Percentiles rank a stretch among this genome's conserved stretches.
phyloP scores from a whole-genome alignment of 2,113 vertebrate genomes.

The Montifringilla adamsi region DNA sequence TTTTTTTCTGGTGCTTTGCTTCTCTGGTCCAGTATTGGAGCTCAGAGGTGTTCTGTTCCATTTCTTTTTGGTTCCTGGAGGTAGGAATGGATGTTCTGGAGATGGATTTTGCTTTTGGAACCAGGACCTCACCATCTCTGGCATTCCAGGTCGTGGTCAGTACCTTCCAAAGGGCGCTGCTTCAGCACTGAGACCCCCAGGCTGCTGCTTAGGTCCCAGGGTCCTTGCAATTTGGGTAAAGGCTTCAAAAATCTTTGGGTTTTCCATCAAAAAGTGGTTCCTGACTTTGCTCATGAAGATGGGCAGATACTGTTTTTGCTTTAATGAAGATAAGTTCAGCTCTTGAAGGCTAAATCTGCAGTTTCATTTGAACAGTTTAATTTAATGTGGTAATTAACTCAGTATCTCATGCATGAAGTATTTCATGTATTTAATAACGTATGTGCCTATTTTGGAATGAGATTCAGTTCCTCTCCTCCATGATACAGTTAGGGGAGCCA shows the following conservation, averaged over 20 bases:
- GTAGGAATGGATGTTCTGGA: background rate
- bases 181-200: background rate
- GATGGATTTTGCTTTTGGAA: background rate
- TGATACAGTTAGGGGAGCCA: background rate
- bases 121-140: background rate
- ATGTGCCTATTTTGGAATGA: background rate
- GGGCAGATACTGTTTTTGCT: background rate
- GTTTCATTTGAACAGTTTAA: background rate
- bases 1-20: background rate
- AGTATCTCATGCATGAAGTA: background rate
- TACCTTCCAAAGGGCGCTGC: accelerated
- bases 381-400: constrained; percentile 22
- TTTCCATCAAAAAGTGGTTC: background rate
- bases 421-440: background rate
- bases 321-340: background rate
- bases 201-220: background rate
- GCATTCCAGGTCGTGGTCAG: background rate
- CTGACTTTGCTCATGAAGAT: background rate
- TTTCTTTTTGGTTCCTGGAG: background rate
- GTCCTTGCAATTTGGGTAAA: background rate
- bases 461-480: background rate
- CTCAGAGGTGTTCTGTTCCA: background rate
- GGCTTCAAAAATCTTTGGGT: background rate
- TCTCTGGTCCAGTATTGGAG: background rate
- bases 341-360: background rate